A percentile compares a stretch with the other conserved stretches of the same genome.
Evolutionary conservation across 2,113 vertebrate genomes (phyloP).

Genomic region (Pseudolaguvia tuberculata): DNA sequence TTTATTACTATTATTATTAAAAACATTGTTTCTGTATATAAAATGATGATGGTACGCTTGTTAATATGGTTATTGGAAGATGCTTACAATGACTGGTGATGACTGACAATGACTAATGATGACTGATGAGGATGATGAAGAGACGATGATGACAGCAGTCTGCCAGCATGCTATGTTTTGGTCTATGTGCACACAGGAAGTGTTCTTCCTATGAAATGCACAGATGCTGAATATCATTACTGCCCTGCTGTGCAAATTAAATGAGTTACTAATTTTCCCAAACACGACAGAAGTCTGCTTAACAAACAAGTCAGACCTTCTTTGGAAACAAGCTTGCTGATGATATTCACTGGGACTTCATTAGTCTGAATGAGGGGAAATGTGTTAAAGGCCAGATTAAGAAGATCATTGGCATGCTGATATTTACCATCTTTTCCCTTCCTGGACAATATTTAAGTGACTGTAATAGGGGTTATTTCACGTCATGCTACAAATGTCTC

Average conservation of each 20-base stretch:
- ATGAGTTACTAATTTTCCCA: conserved; percentile 17
- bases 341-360: conserved; percentile 5
- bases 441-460: not conserved
- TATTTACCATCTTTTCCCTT: conserved; percentile 8
- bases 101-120: not conserved
- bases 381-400: conserved; percentile 1
- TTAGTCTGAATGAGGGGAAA: conserved; percentile 11
- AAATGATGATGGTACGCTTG: not conserved
- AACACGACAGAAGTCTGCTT: conserved; percentile 22
- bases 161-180: conserved; percentile 28
- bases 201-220: conserved; percentile 15
- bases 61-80: not conserved
- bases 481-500: not conserved
- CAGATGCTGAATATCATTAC: conserved; percentile 32
- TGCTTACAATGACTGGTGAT: not conserved
- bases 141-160: conserved; percentile 4
- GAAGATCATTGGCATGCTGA: not conserved
- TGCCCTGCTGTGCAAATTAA: conserved; percentile 12
- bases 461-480: not conserved
- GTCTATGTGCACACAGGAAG: conserved; percentile 13
- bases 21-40: not conserved
- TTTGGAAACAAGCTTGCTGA: not conserved
- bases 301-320: conserved; percentile 22
- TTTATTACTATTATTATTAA: no score
- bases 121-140: conserved; percentile 7